Base-by-base conservation (phyloP, 2,797 vertebrate genomes). In the Sitta carolinensis region DNA sequence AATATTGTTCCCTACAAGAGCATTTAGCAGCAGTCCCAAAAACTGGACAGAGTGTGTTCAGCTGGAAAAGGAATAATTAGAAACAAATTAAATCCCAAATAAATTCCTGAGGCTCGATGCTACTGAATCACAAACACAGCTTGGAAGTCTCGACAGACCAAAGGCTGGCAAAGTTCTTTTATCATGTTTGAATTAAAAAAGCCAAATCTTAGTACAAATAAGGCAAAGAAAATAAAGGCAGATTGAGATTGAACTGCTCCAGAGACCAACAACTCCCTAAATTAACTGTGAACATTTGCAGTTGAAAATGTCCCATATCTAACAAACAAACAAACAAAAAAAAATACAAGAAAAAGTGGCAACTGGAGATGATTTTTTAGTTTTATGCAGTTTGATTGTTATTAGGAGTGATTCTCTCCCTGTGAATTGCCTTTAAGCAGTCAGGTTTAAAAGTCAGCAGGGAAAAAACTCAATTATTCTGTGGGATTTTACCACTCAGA, bases 31-130 rank as follows among this genome's bases (percentile, higher is more conserved):
- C 55, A 57, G 25, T 34, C 66, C n/a, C 87, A 9, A 82, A 90
- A 73, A 76, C 15, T 62, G 59, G 59, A 81, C 22, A 58, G 38
- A 29, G 36, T 29, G 16, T 48, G 21, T n/a, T 81, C 66, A 77
- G 55, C 66, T 78, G 38, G 80, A 59, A 79, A 67, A 66, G 29
- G 51, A 89, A 68, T 63, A 47, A 91, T 62, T 68, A 94, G 67
- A 62, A 84, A 79, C 42, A 81, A 89, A 93, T 78, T 55, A 70
- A 64, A 88, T 42, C 62, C 66, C 87, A 75, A 59, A 82, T 36
- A 34, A 92, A 51, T 92, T 96, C 62, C 89, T 87, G 80, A 55
- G 57, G 83, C 54, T 90, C 15, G 30, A 63, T 50, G 81, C 38
- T 81, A 42, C 36, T 70, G 47, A 74, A 80, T 43, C 43, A 21